These are phyloP conservation scores for Chrysochloris asiatica DNA, from an alignment of 2,113 vertebrate genomes.

Conservation along the genomic window DNA sequence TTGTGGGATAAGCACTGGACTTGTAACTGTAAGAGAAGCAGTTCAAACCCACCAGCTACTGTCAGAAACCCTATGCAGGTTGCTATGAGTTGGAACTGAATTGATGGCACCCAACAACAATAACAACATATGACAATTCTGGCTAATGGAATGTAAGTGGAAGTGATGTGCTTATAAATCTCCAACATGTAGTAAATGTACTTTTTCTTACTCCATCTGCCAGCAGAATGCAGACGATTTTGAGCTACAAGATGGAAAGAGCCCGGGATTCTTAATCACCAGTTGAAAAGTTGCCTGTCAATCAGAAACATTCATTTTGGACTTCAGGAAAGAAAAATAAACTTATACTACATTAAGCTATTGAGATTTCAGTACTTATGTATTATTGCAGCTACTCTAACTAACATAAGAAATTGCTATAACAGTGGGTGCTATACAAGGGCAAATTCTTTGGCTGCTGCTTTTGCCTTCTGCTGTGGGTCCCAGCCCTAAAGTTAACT, in stretches of 20 bases:
- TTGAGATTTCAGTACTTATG: neutral
- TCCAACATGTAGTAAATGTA: neutral
- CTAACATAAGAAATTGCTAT: too few relatives aligned
- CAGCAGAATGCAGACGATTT: neutral
- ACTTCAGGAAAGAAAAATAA: neutral
- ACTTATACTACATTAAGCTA: neutral
- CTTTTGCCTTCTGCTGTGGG: too few relatives aligned
- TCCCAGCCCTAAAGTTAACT: too few relatives aligned
- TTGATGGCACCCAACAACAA: too few relatives aligned
- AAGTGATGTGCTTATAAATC: neutral
- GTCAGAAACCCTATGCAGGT: too few relatives aligned
- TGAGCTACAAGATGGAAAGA: neutral
- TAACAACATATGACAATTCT: too few relatives aligned
- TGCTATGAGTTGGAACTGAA: too few relatives aligned
- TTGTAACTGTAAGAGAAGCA: too few relatives aligned
- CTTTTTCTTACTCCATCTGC: neutral
- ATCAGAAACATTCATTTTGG: neutral
- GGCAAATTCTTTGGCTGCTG: too few relatives aligned
- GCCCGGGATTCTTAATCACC: neutral
- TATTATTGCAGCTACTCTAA: neutral
- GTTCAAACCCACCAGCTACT: too few relatives aligned
- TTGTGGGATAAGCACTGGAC: too few relatives aligned
- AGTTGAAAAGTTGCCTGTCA: neutral
- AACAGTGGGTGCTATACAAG: too few relatives aligned
- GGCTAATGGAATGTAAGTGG: neutral